phyloP scores from a whole-genome alignment of 1,140 invertebrate species.

The Lordiphosa mommai region DNA sequence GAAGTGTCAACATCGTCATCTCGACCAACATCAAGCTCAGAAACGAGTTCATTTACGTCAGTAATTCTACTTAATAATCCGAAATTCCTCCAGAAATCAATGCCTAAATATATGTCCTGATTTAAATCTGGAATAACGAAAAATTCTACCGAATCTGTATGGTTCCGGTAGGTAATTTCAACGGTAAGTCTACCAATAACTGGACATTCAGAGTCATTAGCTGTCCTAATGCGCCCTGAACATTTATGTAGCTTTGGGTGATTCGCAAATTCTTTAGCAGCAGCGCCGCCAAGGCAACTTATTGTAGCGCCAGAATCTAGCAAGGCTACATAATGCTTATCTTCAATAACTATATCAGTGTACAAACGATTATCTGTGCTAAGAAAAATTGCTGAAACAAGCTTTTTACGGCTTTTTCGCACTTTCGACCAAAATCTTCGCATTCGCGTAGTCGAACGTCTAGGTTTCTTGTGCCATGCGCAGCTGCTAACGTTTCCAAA shows the following conservation, averaged over 20 bases:
- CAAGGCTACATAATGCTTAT: too few species aligned
- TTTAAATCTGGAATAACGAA: slow-evolving; percentile 1
- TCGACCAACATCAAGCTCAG: neutral
- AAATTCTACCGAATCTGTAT: neutral
- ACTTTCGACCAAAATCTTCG: too few species aligned
- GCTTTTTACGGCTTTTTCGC: too few species aligned
- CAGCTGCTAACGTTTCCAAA: too few species aligned
- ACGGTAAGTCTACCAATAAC: neutral
- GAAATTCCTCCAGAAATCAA: neutral
- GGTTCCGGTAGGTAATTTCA: neutral
- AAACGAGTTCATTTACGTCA: neutral
- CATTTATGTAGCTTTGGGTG: neutral
- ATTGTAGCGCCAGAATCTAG: too few species aligned
- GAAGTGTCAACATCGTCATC: neutral
- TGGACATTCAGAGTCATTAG: neutral
- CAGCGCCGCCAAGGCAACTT: too few species aligned
- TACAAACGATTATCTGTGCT: too few species aligned
- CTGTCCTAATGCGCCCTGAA: neutral
- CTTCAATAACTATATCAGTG: too few species aligned
- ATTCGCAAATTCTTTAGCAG: too few species aligned
- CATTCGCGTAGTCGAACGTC: too few species aligned
- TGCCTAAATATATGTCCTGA: neutral
- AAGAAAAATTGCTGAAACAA: too few species aligned
- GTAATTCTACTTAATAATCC: neutral
- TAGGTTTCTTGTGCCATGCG: too few species aligned